These are phyloP conservation scores for Gonocerus acuteangulatus DNA, from an alignment of 2,888 invertebrate genomes.

Conservation along the genomic window DNA sequence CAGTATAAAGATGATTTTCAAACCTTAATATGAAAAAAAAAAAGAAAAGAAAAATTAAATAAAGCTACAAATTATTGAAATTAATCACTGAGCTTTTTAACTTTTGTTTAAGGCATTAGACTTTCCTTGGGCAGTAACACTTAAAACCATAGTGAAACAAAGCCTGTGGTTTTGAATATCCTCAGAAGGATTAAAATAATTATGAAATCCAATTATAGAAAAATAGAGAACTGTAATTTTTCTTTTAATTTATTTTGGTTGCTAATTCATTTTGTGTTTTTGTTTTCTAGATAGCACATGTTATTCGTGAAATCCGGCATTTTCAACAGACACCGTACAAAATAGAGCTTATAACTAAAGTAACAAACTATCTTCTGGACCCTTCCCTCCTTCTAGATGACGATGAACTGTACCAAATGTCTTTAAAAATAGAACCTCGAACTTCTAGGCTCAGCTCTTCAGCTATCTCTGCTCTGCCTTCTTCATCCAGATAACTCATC, in stretches of 20 bases:
- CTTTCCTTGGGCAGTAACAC: too few species aligned
- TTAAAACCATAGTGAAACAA: too few species aligned
- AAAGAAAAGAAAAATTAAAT: too few species aligned
- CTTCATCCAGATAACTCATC: conserved; percentile 25
- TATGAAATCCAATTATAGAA: too few species aligned
- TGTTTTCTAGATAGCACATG: conserved; percentile 70
- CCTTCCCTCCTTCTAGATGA: conserved; percentile 64
- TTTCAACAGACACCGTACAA: conserved; percentile 88
- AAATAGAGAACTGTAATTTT: too few species aligned
- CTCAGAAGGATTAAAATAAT: too few species aligned
- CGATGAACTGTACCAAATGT: conserved; percentile 70
- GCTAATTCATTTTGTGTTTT: neutral
- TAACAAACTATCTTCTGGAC: conserved; percentile 70
- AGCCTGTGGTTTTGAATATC: too few species aligned
- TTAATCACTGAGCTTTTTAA: too few species aligned
- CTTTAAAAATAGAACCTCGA: conserved; percentile 77
- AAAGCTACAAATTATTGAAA: too few species aligned
- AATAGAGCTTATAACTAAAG: conserved; percentile 76
- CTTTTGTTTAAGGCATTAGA: too few species aligned
- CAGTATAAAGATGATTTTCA: too few species aligned
- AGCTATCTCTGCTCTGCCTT: conserved; percentile 37
- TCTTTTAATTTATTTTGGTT: neutral
- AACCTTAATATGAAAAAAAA: too few species aligned
- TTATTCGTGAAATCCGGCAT: conserved; percentile 81
- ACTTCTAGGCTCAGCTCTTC: conserved; percentile 52